Conservation (phyloP, 2,797 vertebrate genomes). For the Xenops minutus region DNA sequence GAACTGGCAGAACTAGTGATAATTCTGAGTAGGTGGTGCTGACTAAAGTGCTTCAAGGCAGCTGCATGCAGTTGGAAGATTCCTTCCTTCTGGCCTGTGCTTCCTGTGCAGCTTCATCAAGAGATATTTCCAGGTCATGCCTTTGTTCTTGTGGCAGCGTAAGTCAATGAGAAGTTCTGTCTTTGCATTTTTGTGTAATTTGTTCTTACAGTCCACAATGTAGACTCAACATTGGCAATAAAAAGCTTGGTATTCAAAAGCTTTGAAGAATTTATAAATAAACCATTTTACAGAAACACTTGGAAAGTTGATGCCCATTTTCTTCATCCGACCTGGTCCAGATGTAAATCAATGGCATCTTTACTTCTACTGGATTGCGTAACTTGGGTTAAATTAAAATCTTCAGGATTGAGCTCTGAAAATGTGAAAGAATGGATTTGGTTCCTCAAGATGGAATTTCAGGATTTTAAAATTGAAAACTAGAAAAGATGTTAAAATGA, state of each 20-base stretch:
- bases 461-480: neutral
- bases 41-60: neutral
- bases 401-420: neutral
- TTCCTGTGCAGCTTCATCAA: neutral
- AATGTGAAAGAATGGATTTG: neutral
- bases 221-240: neutral
- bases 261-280: neutral
- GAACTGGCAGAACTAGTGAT: neutral
- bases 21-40: neutral
- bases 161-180: neutral
- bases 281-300: neutral
- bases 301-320: neutral
- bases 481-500: neutral
- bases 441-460: neutral
- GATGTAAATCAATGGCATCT: neutral
- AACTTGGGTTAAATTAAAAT: neutral
- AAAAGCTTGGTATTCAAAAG: neutral
- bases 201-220: neutral
- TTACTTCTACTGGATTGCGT: neutral
- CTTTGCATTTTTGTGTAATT: neutral
- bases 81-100: neutral
- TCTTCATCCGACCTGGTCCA: neutral
- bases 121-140: neutral
- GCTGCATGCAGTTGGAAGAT: neutral
- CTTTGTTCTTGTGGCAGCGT: neutral